Percentiles rank a stretch among this genome's conserved stretches.
These are phyloP conservation scores for Danionella cerebrum DNA, from an alignment of 2,113 vertebrate genomes.

Conservation along the genomic window DNA sequence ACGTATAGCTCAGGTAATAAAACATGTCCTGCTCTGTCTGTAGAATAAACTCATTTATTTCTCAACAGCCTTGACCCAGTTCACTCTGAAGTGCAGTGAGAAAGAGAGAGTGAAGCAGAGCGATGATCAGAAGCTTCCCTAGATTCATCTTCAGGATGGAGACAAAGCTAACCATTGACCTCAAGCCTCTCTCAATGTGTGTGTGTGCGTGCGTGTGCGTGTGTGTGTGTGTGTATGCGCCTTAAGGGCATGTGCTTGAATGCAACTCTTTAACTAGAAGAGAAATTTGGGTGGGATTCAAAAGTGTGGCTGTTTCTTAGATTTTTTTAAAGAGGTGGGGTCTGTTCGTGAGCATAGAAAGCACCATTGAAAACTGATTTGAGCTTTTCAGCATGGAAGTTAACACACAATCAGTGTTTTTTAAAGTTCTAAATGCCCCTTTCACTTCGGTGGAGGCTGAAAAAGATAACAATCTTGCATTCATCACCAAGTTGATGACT, in stretches of 20 bases:
- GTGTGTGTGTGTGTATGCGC: neutral
- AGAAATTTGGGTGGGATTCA: neutral
- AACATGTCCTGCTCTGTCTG: constrained; percentile 15
- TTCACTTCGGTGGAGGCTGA: neutral
- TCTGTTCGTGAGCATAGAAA: constrained; percentile 4
- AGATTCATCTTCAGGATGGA: neutral
- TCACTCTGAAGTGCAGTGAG: neutral
- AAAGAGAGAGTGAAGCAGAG: neutral
- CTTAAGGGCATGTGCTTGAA: constrained; percentile 7
- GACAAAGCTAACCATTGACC: constrained; percentile 10
- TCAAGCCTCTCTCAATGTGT: constrained; percentile 4
- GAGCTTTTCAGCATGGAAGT: neutral
- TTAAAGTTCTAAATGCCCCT: no score
- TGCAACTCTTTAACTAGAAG: constrained; percentile 5
- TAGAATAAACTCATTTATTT: constrained; percentile 24
- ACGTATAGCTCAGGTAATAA: constrained; percentile 19
- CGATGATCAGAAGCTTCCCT: neutral
- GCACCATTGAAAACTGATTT: neutral
- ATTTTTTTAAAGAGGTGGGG: constrained; percentile 8
- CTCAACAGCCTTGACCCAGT: constrained; percentile 9
- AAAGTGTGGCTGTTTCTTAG: constrained; percentile 3
- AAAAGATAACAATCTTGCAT: neutral
- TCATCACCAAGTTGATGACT: neutral
- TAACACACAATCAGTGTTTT: no score
- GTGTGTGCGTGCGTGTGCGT: constrained; percentile 6